These are phyloP conservation scores for Ceramica pisi DNA, from an alignment of 2,888 invertebrate genomes.

Conservation along the genomic window DNA sequence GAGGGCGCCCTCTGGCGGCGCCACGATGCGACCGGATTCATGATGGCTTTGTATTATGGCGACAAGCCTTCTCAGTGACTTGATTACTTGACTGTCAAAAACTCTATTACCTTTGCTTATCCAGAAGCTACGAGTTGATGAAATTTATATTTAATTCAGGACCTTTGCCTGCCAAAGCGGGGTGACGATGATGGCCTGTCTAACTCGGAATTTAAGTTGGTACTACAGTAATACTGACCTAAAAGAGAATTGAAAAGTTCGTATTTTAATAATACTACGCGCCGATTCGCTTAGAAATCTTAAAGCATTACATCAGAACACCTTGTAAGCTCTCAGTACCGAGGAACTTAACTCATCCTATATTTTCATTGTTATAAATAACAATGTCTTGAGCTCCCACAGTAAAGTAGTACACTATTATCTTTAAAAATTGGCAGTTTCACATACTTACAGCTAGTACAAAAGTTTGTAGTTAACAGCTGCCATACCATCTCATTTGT, in stretches of 20 bases:
- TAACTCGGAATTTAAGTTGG: not conserved
- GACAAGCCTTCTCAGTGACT: not conserved
- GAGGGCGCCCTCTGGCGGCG: too few species aligned
- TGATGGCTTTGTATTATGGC: too few species aligned
- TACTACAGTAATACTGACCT: slow-evolving; percentile 18
- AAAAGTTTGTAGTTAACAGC: slow-evolving; percentile 44
- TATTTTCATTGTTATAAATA: slow-evolving; percentile 17
- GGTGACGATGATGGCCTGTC: not conserved
- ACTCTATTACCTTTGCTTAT: not conserved
- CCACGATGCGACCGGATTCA: too few species aligned
- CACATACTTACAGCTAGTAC: slow-evolving; percentile 56
- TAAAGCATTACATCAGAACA: slow-evolving; percentile 20
- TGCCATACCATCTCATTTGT: slow-evolving; percentile 23
- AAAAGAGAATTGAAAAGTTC: slow-evolving; percentile 1
- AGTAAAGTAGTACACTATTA: slow-evolving; percentile 28
- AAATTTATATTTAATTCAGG: not conserved
- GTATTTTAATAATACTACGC: slow-evolving; percentile 19
- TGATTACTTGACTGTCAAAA: not conserved
- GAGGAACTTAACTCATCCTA: slow-evolving; percentile 10
- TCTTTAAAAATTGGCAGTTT: slow-evolving; percentile 61
- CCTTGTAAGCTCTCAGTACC: slow-evolving; percentile 18
- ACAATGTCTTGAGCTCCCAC: slow-evolving; percentile 33
- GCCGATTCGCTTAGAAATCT: slow-evolving; percentile 13
- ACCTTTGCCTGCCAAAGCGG: not conserved
- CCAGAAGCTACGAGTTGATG: not conserved